These are phyloP conservation scores for Spatulosminthurus flaviceps DNA, from an alignment of 2,888 invertebrate genomes.

Conservation along the genomic window DNA sequence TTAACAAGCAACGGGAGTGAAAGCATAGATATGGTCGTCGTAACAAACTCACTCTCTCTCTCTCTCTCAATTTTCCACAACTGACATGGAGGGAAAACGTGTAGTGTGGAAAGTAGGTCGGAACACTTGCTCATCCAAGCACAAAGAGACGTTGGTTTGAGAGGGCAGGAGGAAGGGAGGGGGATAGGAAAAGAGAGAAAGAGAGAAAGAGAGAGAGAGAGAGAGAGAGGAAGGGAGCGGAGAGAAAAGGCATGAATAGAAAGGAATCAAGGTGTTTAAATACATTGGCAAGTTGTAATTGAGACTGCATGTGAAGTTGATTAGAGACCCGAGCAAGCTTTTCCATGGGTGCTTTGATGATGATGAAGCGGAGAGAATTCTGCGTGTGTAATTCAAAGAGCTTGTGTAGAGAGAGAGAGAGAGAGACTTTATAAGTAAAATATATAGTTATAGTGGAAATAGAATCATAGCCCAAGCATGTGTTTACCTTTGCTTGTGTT, in stretches of 20 bases:
- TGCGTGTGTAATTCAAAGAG: neutral
- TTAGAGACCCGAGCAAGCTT: slow-evolving; percentile 9
- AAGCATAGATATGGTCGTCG: neutral
- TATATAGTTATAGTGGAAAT: too few species aligned
- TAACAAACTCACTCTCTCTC: slow-evolving; percentile 1
- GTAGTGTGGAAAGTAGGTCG: neutral
- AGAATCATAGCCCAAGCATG: neutral
- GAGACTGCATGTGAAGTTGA: slow-evolving; percentile 10
- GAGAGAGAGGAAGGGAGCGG: neutral
- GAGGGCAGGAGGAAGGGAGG: neutral
- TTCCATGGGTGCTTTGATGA: slow-evolving; percentile 7
- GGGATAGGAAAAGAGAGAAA: neutral
- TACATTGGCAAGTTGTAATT: slow-evolving; percentile 14
- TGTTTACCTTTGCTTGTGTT: slow-evolving; percentile 25
- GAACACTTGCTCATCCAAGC: slow-evolving; percentile 9
- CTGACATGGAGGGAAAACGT: neutral
- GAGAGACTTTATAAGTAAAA: too few species aligned
- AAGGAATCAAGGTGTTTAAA: slow-evolving; percentile 14
- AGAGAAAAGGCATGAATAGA: slow-evolving; percentile 1
- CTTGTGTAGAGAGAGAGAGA: too few species aligned
- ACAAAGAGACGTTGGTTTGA: neutral
- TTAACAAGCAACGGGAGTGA: too few species aligned
- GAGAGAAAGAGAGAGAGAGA: neutral
- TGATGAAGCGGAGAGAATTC: neutral
- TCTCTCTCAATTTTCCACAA: neutral